These are phyloP conservation scores for Trichonephila clavipes DNA, from an alignment of 1,140 invertebrate genomes.

Conservation along the genomic window DNA sequence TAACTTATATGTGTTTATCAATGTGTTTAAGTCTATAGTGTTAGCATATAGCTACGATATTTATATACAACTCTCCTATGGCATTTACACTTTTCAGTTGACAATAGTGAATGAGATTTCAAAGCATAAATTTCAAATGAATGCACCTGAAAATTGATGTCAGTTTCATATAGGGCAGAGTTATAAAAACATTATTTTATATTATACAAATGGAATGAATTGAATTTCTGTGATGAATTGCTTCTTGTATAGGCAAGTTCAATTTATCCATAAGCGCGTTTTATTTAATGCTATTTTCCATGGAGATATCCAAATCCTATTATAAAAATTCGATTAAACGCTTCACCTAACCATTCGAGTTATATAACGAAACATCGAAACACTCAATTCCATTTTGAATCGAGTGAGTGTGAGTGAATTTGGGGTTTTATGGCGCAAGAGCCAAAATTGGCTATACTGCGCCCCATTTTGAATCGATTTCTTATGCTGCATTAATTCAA, in stretches of 20 bases:
- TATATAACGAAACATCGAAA: too few species aligned
- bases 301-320: too few species aligned
- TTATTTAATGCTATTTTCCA: too few species aligned
- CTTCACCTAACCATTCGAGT: too few species aligned
- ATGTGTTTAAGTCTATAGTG: not conserved
- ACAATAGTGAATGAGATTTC: not conserved
- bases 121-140: not conserved
- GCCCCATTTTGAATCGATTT: too few species aligned
- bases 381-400: too few species aligned
- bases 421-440: too few species aligned
- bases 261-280: not conserved
- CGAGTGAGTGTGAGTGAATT: too few species aligned
- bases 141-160: not conserved
- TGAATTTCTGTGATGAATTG: not conserved
- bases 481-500: too few species aligned
- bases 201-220: not conserved
- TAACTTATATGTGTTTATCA: not conserved
- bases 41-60: not conserved
- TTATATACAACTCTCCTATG: not conserved
- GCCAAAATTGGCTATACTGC: too few species aligned
- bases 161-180: not conserved
- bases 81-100: not conserved
- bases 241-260: not conserved
- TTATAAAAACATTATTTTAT: not conserved
- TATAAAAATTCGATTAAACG: too few species aligned